Evolutionary conservation across 2,888 invertebrate genomes (phyloP).

Genomic region (Tridacna gigas): DNA sequence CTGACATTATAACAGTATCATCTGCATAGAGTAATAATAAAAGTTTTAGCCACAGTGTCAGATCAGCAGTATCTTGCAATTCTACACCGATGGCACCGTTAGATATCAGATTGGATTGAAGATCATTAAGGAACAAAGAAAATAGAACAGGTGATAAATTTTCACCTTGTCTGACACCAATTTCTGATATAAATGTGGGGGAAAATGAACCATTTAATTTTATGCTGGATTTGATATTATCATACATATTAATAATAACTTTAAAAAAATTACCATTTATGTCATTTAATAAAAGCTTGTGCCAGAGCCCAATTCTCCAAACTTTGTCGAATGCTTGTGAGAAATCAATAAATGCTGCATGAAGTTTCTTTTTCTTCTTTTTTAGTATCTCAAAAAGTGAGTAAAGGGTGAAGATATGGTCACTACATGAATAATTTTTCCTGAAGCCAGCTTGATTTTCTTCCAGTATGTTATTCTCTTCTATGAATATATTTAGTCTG

Average conservation of each 20-base stretch:
- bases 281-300: not conserved
- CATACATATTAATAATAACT: not conserved
- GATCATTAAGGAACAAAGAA: constrained; percentile 16
- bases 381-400: too few species aligned
- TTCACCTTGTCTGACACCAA: constrained; percentile 20
- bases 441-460: too few species aligned
- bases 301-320: not conserved
- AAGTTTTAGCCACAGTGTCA: not conserved
- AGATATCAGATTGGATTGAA: constrained; percentile 12
- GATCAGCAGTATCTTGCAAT: too few species aligned
- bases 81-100: too few species aligned
- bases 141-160: constrained; percentile 21
- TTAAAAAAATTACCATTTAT: not conserved
- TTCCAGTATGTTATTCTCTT: not conserved
- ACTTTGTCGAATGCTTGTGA: constrained; percentile 19
- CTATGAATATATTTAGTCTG: not conserved
- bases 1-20: not conserved
- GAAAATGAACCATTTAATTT: not conserved
- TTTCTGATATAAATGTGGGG: not conserved
- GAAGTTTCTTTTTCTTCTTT: too few species aligned
- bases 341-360: not conserved
- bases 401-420: not conserved
- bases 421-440: not conserved
- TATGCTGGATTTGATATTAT: constrained; percentile 2
- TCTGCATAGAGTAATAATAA: not conserved